Evolutionary conservation across 2,888 invertebrate species (phyloP).

Genomic region (Pseudoips prasinana): DNA sequence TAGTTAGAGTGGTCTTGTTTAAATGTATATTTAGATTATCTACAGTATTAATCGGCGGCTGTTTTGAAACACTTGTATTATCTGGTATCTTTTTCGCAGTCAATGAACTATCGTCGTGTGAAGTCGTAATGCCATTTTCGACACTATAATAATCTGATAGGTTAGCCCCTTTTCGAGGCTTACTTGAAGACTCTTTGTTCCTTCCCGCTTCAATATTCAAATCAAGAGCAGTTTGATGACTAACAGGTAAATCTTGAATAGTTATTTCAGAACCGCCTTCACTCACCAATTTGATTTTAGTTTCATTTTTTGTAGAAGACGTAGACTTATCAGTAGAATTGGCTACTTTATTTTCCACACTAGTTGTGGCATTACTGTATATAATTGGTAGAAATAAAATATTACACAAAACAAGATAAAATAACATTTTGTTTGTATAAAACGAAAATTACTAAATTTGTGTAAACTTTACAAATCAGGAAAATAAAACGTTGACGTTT

Average conservation of each 20-base stretch:
- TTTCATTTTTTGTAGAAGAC: constrained; percentile 24
- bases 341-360: background rate
- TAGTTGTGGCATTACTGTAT: constrained; percentile 26
- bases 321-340: background rate
- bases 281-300: constrained; percentile 41
- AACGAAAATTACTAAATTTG: constrained; percentile 19
- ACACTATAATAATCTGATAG: no score
- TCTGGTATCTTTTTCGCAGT: constrained; percentile 7
- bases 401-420: constrained; percentile 34
- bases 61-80: background rate
- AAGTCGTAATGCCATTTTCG: no score
- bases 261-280: constrained; percentile 55
- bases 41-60: no score
- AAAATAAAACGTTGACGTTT: constrained; percentile 18
- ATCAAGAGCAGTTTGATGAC: constrained; percentile 37
- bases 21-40: constrained; percentile 1
- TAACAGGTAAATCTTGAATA: constrained; percentile 40
- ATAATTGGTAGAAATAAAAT: constrained; percentile 37
- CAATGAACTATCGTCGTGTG: constrained; percentile 12
- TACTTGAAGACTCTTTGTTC: background rate
- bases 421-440: constrained; percentile 40
- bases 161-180: background rate
- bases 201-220: constrained; percentile 21
- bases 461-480: constrained; percentile 13
- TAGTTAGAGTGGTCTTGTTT: constrained; percentile 9